A percentile compares a stretch with the other conserved stretches of the same genome.
phyloP scores from a whole-genome alignment of 2,113 vertebrate genomes.

The Cricetomys ansorgei region DNA sequence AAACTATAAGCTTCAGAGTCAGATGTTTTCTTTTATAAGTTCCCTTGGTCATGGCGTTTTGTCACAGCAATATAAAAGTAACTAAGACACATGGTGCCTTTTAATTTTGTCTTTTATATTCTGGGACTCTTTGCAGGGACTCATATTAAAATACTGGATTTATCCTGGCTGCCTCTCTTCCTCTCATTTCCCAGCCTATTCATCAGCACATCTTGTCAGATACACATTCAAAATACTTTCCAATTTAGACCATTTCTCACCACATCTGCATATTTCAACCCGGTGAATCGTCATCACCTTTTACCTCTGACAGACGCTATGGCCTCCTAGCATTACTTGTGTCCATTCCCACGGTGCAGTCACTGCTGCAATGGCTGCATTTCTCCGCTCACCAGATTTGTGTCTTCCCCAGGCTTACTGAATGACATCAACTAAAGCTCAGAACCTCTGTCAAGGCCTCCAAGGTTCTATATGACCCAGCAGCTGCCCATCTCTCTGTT shows the following conservation, averaged over 20 bases:
- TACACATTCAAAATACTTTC: background rate
- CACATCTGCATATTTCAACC: background rate
- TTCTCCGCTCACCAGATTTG: background rate
- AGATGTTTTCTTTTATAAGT: background rate
- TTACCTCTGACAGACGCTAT: background rate
- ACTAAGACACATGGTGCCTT: background rate
- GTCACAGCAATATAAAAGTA: background rate
- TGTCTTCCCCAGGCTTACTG: background rate
- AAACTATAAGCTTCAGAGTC: background rate
- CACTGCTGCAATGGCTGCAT: background rate
- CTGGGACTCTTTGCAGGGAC: background rate
- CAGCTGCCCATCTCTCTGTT: background rate
- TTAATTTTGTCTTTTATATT: background rate
- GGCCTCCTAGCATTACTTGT: background rate
- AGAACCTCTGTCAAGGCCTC: background rate
- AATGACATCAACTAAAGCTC: background rate
- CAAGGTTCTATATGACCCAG: background rate
- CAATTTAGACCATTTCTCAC: background rate
- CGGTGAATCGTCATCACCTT: background rate
- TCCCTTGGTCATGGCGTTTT: background rate
- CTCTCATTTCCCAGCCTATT: background rate
- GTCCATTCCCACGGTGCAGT: background rate
- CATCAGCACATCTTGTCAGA: background rate
- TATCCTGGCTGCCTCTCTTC: background rate
- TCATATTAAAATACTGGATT: background rate